These are phyloP conservation scores for Penaeus indicus DNA, from an alignment of 1,140 invertebrate genomes.

Conservation along the genomic window DNA sequence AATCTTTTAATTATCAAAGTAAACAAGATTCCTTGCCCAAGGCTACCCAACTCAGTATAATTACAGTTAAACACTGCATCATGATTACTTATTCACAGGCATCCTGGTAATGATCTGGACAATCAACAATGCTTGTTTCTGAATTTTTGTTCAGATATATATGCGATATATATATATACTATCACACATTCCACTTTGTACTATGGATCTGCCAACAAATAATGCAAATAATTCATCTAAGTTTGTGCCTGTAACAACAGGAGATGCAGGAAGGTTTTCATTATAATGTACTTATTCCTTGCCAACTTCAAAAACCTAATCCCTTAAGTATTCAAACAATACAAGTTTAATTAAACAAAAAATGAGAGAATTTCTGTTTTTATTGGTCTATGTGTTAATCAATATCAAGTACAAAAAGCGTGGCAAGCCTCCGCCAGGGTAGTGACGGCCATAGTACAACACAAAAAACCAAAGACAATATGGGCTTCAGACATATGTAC, in stretches of 20 bases:
- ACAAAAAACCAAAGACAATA: constrained; percentile 57
- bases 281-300: background rate
- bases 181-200: constrained; percentile 57
- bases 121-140: constrained; percentile 21
- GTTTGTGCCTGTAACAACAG: constrained; percentile 3
- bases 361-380: constrained; percentile 57
- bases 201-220: constrained; percentile 37
- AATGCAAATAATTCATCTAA: background rate
- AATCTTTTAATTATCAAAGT: no score
- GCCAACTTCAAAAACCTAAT: background rate
- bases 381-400: constrained; percentile 62
- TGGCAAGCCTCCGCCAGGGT: constrained; percentile 63
- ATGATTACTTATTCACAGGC: no score
- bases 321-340: background rate
- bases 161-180: constrained; percentile 17
- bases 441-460: constrained; percentile 56
- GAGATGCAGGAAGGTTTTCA: background rate
- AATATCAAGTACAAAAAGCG: constrained; percentile 63
- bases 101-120: constrained; percentile 39
- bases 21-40: no score
- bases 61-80: no score
- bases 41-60: no score
- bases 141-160: no score
- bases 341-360: constrained; percentile 61
- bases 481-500: constrained; percentile 54